These are phyloP conservation scores for Sycobia sp. DNA, from an alignment of 1,140 invertebrate species.

Conservation along the genomic window DNA sequence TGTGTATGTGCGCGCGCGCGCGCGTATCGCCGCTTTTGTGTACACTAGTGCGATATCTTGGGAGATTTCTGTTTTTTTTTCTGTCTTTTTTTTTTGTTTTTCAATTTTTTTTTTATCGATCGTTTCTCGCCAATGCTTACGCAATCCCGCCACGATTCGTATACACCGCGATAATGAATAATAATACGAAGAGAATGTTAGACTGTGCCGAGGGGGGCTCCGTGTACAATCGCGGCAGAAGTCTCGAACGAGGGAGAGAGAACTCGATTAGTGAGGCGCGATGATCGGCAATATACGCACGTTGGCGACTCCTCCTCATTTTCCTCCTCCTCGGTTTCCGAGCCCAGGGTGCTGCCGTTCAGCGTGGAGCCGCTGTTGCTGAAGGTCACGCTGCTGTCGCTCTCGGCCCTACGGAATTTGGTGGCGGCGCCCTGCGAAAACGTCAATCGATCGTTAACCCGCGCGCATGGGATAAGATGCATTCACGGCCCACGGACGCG, in stretches of 20 bases:
- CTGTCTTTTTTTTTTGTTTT: too few relatives aligned
- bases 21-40: too few relatives aligned
- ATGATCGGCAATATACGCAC: slow-evolving; percentile 41
- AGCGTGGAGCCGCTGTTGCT: slow-evolving; percentile 60
- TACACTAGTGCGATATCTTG: too few relatives aligned
- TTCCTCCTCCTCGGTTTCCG: slow-evolving; percentile 58
- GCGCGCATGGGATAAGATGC: too few relatives aligned
- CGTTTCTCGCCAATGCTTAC: too few relatives aligned
- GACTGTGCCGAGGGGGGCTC: neutral
- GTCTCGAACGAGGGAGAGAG: neutral
- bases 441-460: too few relatives aligned
- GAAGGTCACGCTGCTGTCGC: slow-evolving; percentile 58
- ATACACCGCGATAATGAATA: neutral
- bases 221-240: neutral
- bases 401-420: slow-evolving; percentile 51
- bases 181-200: too few relatives aligned
- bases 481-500: too few relatives aligned
- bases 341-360: slow-evolving; percentile 57
- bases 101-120: too few relatives aligned
- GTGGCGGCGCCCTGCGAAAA: slow-evolving; percentile 41
- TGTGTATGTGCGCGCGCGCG: too few relatives aligned
- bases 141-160: too few relatives aligned
- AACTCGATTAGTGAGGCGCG: slow-evolving; percentile 2
- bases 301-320: slow-evolving; percentile 56
- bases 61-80: too few relatives aligned